Base-by-base conservation (phyloP, 2,113 vertebrate genomes). In the Ascaphus truei region DNA sequence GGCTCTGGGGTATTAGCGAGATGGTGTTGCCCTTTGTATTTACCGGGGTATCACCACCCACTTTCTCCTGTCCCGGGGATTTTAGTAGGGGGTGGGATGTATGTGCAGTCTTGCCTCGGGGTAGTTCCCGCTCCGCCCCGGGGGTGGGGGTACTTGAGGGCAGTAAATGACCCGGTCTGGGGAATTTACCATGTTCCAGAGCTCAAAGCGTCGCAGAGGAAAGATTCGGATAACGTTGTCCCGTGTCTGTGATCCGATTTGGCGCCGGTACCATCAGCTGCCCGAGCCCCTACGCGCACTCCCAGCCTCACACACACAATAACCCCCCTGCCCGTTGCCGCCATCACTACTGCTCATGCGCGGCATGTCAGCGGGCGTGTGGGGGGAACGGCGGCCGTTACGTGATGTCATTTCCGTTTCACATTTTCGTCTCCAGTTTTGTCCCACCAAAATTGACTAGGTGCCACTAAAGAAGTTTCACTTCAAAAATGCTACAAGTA, bases 181-280 rank as follows among this genome's bases (percentile, higher is more conserved):
- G 11, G 41, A 30, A 48, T 1, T 39, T 31, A 41, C 33, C 67
- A 71, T 71, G 56, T 52, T 71, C 45, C 57, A 33, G 56, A 52
- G 62, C 67, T 83, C 60, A 68, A 43, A 72, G 61, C 61, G 60
- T 75, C 72, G 58, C 72, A 20, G 65, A 53, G 45, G 8, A 53
- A 71, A 60, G 62, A 51, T 47, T 74, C 73, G 74, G 56, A 30
- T 50, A 34, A 48, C 50, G 64, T 75, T 59, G 68, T 62, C 73
- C 56, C n/a, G 31, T 60, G 60, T 36, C 67, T 68, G 45, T 25
- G 36, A 58, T 76, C 41, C 59, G 69, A 83, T 64, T 78, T 73
- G 53, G 26, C 73, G 27, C 79, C 68, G 62, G 72, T 81, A 66
- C 66, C 62, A 73, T 75, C 74, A 74, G 74, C 61, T 27, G 13